Conservation (phyloP, 2,113 vertebrate genomes). For the Axis porcinus region DNA sequence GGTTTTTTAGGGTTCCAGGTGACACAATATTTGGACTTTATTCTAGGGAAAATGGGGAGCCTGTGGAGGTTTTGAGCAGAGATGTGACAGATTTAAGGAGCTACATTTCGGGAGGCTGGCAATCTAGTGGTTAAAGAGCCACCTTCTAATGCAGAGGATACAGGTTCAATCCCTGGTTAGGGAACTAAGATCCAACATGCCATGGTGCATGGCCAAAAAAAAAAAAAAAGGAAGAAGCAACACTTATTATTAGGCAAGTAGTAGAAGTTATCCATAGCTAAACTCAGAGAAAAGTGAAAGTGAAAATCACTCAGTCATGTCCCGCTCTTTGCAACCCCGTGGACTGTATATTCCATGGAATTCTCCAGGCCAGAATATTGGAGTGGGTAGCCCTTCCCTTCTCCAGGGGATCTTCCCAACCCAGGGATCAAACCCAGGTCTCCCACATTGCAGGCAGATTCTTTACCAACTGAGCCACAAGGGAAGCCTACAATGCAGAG, state of each 20-base stretch:
- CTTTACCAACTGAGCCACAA: neutral
- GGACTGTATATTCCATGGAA: neutral
- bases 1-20: neutral
- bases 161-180: neutral
- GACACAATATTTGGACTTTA: neutral
- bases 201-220: neutral
- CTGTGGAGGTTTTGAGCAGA: neutral
- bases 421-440: neutral
- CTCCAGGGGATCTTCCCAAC: neutral
- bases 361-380: neutral
- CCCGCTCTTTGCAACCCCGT: neutral
- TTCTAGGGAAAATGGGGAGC: neutral
- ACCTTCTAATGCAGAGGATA: neutral
- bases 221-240: neutral
- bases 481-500: neutral
- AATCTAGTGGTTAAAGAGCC: neutral
- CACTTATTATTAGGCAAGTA: neutral
- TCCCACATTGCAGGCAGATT: neutral
- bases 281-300: neutral
- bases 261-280: neutral
- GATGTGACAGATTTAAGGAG: neutral
- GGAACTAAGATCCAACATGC: neutral
- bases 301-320: neutral
- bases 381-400: neutral
- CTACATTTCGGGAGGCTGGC: neutral